Evolutionary conservation across 2,888 invertebrate species (phyloP), one percentile per base, ranked within the genome.

Genomic region (Sussaba pulchella): DNA sequence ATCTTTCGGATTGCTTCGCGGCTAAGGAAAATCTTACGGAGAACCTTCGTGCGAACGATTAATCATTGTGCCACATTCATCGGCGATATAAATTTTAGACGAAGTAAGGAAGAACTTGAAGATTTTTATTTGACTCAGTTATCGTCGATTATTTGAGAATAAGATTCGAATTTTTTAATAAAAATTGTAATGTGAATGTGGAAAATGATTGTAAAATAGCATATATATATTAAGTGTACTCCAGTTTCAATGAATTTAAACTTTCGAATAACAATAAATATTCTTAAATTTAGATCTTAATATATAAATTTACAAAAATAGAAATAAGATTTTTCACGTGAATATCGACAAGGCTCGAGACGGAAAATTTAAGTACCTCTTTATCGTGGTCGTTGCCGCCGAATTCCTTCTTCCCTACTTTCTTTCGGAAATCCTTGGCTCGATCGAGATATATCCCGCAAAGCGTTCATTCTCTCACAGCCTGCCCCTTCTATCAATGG

Each of bases 401-500:
- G 17, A 17, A n/a, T 12, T 39, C 24, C 21, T 59, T 5, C 14
- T 61, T 72, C 47, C 50, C 52, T 10, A 72, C 24, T 41, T 10
- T 39, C 10, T 14, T 47, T 24, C 36, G 14, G 10, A 8, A 26
- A 63, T 12, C 36, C 50, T 54, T 64, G 50, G 43, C 47, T 70
- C 47, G 63, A 64, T 52, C 17, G 64, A 69, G 59, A 69, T 61
- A 76, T 78, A 74, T 81, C 77, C 47, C 64, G 39, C 70, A 26
- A 14, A 36, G 39, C 63, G 43, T 70, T 59, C 67, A 39, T 64
- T 47, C 36, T 24, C 17, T 36, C 47, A 21, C 50, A 6, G 12
- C 45, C 8, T 43, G 14, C 39, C 57, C 45, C 59, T 74, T 59
- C 57, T 14, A 39, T 76, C 82, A 83, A 83, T 76, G 78, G 78